Percentiles rank a stretch among this genome's conserved stretches.
Evolutionary conservation across 2,113 vertebrate genomes (phyloP).

Genomic region (zebrafish (Danio rerio)): DNA sequence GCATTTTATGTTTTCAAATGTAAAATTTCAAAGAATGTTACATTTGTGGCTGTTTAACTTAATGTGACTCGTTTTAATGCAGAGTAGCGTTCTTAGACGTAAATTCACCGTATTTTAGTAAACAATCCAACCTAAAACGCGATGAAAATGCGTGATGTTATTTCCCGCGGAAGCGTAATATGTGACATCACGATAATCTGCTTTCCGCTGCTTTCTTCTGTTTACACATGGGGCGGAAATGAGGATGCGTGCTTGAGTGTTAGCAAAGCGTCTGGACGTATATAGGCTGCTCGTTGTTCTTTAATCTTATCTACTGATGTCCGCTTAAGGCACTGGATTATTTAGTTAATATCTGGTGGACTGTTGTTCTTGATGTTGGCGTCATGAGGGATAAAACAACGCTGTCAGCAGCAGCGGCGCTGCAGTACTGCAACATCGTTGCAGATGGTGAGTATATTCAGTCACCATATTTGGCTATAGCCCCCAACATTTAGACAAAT

Average conservation of each 20-base stretch:
- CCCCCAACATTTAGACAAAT: neutral
- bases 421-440: neutral
- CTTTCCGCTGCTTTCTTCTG: neutral
- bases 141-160: neutral
- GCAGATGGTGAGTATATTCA: neutral
- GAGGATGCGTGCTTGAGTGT: neutral
- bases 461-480: too few relatives aligned
- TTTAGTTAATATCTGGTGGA: too few relatives aligned
- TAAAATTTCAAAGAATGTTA: too few relatives aligned
- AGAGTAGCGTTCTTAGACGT: neutral
- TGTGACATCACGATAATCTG: neutral
- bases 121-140: neutral
- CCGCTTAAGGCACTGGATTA: neutral
- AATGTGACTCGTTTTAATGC: too few relatives aligned
- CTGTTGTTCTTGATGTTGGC: neutral
- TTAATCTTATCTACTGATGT: neutral
- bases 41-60: too few relatives aligned
- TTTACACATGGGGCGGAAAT: neutral
- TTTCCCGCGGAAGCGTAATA: neutral
- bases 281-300: neutral
- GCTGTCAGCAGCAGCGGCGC: neutral
- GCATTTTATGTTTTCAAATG: too few relatives aligned
- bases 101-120: neutral
- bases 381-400: neutral
- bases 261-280: neutral